phyloP scores from a whole-genome alignment of 2,113 vertebrate genomes.

The Pelecanoides urinatrix region DNA sequence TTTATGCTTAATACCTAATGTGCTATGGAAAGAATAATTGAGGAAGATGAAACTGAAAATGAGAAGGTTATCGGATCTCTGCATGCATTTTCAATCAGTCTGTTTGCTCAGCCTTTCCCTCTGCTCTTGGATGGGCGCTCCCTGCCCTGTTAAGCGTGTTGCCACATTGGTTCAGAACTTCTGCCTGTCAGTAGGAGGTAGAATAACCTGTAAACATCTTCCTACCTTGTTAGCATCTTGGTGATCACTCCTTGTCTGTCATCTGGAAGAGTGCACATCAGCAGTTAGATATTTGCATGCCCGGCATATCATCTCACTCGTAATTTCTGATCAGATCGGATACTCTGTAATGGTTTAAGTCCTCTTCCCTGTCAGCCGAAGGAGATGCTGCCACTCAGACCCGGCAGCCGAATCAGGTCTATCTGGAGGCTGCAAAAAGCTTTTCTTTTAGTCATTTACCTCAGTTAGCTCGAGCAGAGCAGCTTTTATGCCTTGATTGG shows the following conservation, averaged over 20 bases:
- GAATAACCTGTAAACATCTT: background rate
- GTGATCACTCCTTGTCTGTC: background rate
- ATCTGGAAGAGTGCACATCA: background rate
- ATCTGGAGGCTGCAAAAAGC: background rate
- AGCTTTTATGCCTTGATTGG: constrained; percentile 35
- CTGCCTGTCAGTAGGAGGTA: background rate
- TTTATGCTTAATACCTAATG: background rate
- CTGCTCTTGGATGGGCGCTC: background rate
- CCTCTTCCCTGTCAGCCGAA: background rate
- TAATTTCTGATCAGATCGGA: background rate
- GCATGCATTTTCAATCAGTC: background rate
- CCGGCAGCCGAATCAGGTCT: background rate
- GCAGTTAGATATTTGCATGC: background rate
- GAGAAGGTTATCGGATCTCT: background rate
- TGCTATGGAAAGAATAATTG: background rate
- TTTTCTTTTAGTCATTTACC: constrained; percentile 7
- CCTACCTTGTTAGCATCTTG: background rate
- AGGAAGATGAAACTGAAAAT: background rate
- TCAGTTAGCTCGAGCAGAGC: background rate
- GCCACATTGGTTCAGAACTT: background rate
- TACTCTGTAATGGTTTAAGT: background rate
- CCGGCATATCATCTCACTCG: background rate
- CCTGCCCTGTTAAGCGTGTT: background rate
- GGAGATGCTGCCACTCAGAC: background rate
- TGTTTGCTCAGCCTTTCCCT: background rate